A percentile compares a stretch with the other conserved stretches of the same genome.
Evolutionary conservation across 2,797 vertebrate genomes (phyloP).

Genomic region (Myotis myotis): DNA sequence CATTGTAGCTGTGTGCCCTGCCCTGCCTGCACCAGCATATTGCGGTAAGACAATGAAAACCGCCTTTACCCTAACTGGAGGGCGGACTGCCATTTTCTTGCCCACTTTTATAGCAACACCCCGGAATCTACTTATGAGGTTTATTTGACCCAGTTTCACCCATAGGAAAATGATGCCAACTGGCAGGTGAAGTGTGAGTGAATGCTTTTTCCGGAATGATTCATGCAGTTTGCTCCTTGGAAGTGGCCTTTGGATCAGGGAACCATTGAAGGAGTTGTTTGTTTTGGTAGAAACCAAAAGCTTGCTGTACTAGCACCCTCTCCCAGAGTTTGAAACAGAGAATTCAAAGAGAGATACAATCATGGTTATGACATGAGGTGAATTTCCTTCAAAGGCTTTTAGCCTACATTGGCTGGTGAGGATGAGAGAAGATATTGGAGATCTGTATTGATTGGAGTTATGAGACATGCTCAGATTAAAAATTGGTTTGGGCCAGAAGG

Average conservation of each 20-base stretch:
- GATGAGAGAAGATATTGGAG: background rate
- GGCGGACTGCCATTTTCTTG: background rate
- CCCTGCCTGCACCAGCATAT: background rate
- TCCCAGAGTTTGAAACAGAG: background rate
- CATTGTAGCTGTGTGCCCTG: background rate
- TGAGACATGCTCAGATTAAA: background rate
- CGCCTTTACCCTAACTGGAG: rapidly evolving
- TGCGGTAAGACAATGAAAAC: background rate
- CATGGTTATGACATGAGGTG: background rate
- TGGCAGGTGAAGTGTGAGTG: background rate
- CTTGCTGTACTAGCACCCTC: background rate
- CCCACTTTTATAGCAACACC: background rate
- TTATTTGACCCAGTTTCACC: background rate
- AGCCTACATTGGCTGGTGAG: background rate
- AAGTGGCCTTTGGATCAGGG: background rate
- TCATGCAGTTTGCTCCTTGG: background rate
- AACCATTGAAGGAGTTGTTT: background rate
- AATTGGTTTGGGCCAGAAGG: background rate
- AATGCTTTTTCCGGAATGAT: background rate
- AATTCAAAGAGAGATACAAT: background rate
- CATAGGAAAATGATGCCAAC: background rate
- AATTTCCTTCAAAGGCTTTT: background rate
- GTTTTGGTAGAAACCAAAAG: background rate
- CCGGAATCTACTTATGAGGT: background rate
- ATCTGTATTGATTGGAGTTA: background rate